Conservation (phyloP, 2,797 vertebrate genomes). For the Danio kyathit region DNA sequence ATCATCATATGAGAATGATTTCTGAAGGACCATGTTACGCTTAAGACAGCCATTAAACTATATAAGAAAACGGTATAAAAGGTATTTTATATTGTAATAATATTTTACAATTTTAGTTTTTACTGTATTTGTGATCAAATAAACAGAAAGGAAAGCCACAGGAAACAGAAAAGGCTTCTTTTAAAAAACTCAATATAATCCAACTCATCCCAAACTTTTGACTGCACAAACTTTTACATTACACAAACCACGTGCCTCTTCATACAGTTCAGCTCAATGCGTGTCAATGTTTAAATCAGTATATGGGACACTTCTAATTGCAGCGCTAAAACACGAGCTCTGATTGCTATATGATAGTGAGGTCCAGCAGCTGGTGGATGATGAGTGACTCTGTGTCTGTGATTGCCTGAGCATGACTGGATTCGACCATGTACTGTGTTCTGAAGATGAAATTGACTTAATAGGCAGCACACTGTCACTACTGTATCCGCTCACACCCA, state of each 20-base stretch:
- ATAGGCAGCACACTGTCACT: constrained; percentile 24
- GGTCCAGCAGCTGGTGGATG: constrained; percentile 9
- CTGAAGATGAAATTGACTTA: constrained; percentile 13
- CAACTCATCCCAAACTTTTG: too few species aligned
- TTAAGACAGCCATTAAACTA: too few species aligned
- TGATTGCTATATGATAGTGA: constrained; percentile 8
- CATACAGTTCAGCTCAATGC: constrained; percentile 4
- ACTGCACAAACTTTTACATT: too few species aligned
- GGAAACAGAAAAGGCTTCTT: too few species aligned
- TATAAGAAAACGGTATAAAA: too few species aligned
- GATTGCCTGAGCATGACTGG: constrained; percentile 25
- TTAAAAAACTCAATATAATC: too few species aligned
- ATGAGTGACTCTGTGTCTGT: constrained; percentile 1
- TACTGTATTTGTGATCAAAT: too few species aligned
- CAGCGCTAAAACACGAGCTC: neutral
- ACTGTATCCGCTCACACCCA: neutral
- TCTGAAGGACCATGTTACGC: too few species aligned
- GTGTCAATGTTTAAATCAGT: constrained; percentile 19
- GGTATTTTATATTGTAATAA: too few species aligned
- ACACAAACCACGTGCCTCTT: constrained; percentile 18
- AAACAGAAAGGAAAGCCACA: too few species aligned
- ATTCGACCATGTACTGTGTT: neutral
- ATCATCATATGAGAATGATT: too few species aligned
- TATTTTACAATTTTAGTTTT: too few species aligned
- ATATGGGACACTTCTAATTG: neutral